Conservation (phyloP, 2,888 invertebrate genomes). For the Xanthorhoe designata region DNA sequence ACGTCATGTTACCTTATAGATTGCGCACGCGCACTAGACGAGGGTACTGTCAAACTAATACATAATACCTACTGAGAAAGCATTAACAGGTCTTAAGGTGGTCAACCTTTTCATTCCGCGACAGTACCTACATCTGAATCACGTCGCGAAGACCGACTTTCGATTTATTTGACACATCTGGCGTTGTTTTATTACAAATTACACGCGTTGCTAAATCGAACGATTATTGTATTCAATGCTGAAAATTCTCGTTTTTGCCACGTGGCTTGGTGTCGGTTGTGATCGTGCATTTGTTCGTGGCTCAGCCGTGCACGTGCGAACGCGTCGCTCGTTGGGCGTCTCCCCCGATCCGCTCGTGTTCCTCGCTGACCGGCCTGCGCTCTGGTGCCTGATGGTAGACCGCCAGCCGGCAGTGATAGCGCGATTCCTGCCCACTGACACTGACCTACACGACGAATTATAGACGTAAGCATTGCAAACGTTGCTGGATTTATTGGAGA, state of each 20-base stretch:
- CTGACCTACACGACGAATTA: constrained; percentile 58
- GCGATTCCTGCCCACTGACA: constrained; percentile 47
- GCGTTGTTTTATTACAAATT: no score
- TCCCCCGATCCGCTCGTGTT: constrained; percentile 47
- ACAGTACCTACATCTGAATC: no score
- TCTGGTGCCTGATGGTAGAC: constrained; percentile 61
- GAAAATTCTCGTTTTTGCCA: constrained; percentile 2
- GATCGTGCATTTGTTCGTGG: constrained; percentile 47
- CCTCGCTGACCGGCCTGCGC: constrained; percentile 66
- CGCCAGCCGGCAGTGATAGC: constrained; percentile 52
- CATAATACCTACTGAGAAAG: no score
- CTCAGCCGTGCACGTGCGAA: constrained; percentile 60
- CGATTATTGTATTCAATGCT: no score
- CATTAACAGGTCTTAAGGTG: no score
- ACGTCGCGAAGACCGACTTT: no score
- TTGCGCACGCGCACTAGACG: no score
- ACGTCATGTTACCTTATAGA: no score
- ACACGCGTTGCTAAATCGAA: no score
- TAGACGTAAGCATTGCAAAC: constrained; percentile 44
- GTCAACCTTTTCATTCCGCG: no score
- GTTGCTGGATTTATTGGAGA: background rate
- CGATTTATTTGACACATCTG: no score
- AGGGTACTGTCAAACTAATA: no score
- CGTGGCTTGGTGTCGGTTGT: constrained; percentile 21
- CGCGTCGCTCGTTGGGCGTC: constrained; percentile 54